phyloP scores from a whole-genome alignment of 2,113 vertebrate genomes.

The Saguinus midas region DNA sequence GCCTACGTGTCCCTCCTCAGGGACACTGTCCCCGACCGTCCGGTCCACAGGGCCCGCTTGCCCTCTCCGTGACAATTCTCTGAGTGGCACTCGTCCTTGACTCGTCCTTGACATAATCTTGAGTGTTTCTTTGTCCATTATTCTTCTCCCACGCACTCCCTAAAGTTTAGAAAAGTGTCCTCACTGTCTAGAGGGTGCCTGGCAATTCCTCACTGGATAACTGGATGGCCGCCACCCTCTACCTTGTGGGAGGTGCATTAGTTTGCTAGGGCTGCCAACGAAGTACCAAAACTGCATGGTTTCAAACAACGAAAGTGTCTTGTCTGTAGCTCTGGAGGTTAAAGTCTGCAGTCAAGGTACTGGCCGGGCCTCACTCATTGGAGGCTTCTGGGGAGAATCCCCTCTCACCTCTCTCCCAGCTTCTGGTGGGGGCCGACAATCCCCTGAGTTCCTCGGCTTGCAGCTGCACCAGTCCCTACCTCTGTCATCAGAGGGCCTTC shows the following conservation, averaged over 20 bases:
- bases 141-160: background rate
- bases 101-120: background rate
- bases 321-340: background rate
- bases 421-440: background rate
- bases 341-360: background rate
- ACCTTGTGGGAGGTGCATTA: background rate
- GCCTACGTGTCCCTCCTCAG: background rate
- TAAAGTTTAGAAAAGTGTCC: background rate
- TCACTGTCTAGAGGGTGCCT: background rate
- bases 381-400: background rate
- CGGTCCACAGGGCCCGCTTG: background rate
- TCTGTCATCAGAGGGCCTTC: background rate
- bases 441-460: background rate
- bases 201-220: no score
- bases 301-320: background rate
- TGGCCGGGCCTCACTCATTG: background rate
- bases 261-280: background rate
- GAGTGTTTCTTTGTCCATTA: background rate
- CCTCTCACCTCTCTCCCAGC: background rate
- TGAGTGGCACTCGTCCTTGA: background rate
- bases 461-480: fast-evolving
- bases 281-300: no score
- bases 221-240: no score
- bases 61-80: background rate
- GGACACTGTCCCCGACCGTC: background rate